Conservation (phyloP, 30 jellyfish, hydroid and myxozoan genomes). For the Cassiopea andromeda region DNA sequence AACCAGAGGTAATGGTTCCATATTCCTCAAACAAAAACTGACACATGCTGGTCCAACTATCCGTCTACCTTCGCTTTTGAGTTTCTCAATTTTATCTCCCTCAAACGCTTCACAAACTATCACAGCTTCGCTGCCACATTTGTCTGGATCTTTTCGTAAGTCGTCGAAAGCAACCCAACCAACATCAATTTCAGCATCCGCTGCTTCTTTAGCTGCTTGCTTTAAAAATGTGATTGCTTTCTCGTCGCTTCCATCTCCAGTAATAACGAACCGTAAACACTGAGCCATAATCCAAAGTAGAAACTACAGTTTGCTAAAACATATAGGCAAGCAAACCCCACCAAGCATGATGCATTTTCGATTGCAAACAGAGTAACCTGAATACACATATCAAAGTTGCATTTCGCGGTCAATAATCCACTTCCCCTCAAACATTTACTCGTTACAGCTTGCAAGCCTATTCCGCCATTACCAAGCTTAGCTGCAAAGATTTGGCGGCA, state of each 20-base stretch:
- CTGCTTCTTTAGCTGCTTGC: slow-evolving; percentile 54
- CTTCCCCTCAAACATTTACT: background rate
- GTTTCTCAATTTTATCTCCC: slow-evolving; percentile 66
- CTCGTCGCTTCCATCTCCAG: slow-evolving; percentile 32
- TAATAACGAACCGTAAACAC: slow-evolving; percentile 25
- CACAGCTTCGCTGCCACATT: slow-evolving; percentile 20
- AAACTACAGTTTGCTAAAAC: background rate
- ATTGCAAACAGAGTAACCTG: too few species aligned
- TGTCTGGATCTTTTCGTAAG: background rate
- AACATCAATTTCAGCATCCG: slow-evolving; percentile 33
- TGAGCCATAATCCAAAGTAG: slow-evolving; percentile 24
- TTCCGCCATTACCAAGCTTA: slow-evolving; percentile 1
- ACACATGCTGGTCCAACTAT: slow-evolving; percentile 93
- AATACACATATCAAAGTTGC: too few species aligned
- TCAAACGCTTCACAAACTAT: slow-evolving; percentile 80
- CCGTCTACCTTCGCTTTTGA: slow-evolving; percentile 43
- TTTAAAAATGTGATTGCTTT: slow-evolving; percentile 11
- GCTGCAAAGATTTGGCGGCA: slow-evolving; percentile 32
- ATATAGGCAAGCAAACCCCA: too few species aligned
- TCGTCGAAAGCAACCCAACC: slow-evolving; percentile 50
- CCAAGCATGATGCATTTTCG: too few species aligned
- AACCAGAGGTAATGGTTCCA: slow-evolving; percentile 65
- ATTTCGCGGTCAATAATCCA: background rate
- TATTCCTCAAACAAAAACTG: slow-evolving; percentile 54
- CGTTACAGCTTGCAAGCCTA: background rate